Base-by-base conservation (phyloP, 1,140 invertebrate genomes). In the Epicauta chinensis region DNA sequence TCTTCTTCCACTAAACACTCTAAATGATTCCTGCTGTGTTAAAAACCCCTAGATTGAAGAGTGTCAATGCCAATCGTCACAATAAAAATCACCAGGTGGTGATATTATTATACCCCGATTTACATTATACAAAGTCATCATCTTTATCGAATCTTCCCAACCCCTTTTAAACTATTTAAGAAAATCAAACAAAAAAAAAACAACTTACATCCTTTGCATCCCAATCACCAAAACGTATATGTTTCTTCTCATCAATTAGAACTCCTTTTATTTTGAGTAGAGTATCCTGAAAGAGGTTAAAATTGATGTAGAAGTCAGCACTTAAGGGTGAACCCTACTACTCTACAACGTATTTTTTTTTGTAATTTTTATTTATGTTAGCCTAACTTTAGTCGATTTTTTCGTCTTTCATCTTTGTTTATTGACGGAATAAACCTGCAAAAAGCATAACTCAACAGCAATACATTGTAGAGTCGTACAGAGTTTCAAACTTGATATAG, bases 171-270 rank as follows among this genome's bases (percentile, higher is more conserved):
- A 12, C 23, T n/a, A 16, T 32, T 15, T 16, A 42, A 12, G 11
- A 51, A 37, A 45, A 51, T 38, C 44, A 53, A 51, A 44, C 17
- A 44, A 42, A 47, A 44, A 57, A 46, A 53, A 60, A 58, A 50
- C 30, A 36, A 79, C 81, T 82, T 76, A 96, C 93, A 68, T 99
- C 97, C 69, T 87, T 88, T 2, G 81, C 81, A 74, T 87, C 93
- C 95, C 95, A 98, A 53, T 92, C 87, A 10, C 81, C 82, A 69
- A 97, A 95, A 55, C 96, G 79, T 61, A 98, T 83, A 62, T 95
- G 93, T 72, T 91, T 93, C 66, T 96, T 93, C 44, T 97, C 87
- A 15, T 96, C 89, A 2, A 86, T 76, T 43, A 99, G 70, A 40
- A 93, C 73, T 13, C 78, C 74, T 73, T 93, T 93, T 17, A 98